Base-by-base conservation (phyloP, 2,113 vertebrate species). In the Papio anubis region DNA sequence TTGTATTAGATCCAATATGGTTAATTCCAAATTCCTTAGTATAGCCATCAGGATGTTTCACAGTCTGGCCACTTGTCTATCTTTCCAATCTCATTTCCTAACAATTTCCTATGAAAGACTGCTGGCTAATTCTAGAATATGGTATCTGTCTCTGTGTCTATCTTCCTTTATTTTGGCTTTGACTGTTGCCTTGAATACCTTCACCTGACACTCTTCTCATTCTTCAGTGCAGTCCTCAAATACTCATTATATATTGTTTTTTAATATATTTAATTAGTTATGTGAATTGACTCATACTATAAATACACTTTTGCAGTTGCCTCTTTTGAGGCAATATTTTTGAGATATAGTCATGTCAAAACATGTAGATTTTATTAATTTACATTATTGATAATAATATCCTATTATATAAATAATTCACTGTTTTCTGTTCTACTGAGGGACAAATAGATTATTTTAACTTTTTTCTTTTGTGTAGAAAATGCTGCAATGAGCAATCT, bases 181-280 rank as follows among this genome's bases (percentile, higher is more conserved):
- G 64, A 84, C 17, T 61, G 3, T 20, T 81, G 30, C 13, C 61
- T 76, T 95, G 52, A 88, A 80, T 80, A 18, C 8, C 20, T 93
- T 70, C 21, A 32, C 12, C 13, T 76, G 5, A 50, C 1, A 61
- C 40, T 20, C 23, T 88, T 8, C 35, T 90, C 88, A 84, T 70
- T 92, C 32, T 93, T 64, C 75, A 90, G 78, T 61, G 11, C 9
- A 95, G 25, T 89, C 20, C 27, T 4, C 8, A 72, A 95, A 76
- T 52, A 75, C 13, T 38, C 10, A 38, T 48, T 86, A 48, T 80
- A 1, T 84, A 48, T 35, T 75, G 40, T 50, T 48, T 17, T 70
- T 90, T 82, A 52, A 55, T 40, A 76, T 84, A 85, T 90, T 79
- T 93, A 87, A 90, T 70, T 79, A 87, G 92, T 70, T 82, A n/a